Evolutionary conservation across 2,797 vertebrate genomes (phyloP).

Genomic region (Oryzias sinensis): DNA sequence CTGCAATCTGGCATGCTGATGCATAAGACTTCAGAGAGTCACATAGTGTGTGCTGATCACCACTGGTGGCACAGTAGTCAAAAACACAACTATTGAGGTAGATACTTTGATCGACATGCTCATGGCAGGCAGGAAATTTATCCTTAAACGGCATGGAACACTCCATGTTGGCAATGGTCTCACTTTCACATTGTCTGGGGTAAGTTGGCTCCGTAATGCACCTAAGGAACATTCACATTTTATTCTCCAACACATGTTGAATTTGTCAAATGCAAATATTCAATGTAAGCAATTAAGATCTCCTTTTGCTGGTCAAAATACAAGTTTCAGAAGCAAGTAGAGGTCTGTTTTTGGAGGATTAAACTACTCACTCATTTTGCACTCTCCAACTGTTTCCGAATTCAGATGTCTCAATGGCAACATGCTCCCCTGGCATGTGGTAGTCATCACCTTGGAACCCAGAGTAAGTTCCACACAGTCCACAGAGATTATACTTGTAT

Average conservation of each 20-base stretch:
- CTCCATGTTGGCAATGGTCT: slow-evolving; percentile 54
- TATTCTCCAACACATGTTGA: too few relatives aligned
- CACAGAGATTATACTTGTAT: slow-evolving; percentile 77
- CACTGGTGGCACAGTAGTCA: slow-evolving; percentile 79
- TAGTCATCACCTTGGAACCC: slow-evolving; percentile 80
- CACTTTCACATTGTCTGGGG: slow-evolving; percentile 54
- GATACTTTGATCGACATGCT: slow-evolving; percentile 70
- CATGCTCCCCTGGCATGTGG: slow-evolving; percentile 66
- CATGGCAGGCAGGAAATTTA: slow-evolving; percentile 78
- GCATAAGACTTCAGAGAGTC: slow-evolving; percentile 79
- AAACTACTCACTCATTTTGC: slow-evolving; percentile 70
- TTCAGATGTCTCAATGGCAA: slow-evolving; percentile 62
- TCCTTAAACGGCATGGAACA: slow-evolving; percentile 65
- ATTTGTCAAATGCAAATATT: too few relatives aligned
- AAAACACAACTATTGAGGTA: slow-evolving; percentile 80
- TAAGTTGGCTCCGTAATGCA: slow-evolving; percentile 52
- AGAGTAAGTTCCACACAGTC: slow-evolving; percentile 85
- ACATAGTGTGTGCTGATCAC: slow-evolving; percentile 71
- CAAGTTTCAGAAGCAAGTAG: too few relatives aligned
- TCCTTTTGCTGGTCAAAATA: too few relatives aligned
- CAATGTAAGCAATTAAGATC: too few relatives aligned
- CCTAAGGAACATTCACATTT: slow-evolving; percentile 41
- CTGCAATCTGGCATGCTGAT: slow-evolving; percentile 75
- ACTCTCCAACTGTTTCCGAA: slow-evolving; percentile 85
- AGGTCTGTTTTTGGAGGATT: too few relatives aligned